Percentiles rank a stretch among this genome's conserved stretches.
phyloP scores from a whole-genome alignment of 1,140 invertebrate species.

The Brachionus manjavacas region DNA sequence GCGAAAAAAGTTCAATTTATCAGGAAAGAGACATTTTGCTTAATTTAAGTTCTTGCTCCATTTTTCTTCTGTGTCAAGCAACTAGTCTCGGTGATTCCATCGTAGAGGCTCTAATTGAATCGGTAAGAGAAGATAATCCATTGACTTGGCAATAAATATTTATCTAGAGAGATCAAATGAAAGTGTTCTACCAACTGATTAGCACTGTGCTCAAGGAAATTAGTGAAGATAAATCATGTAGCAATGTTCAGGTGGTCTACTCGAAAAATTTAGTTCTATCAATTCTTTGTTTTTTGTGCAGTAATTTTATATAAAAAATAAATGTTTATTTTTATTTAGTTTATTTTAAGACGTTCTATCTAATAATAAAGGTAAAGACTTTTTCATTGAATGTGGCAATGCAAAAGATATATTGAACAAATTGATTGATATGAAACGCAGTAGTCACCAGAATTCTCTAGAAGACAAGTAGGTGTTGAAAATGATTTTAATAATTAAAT shows the following conservation, averaged over 20 bases:
- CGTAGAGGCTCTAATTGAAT: background rate
- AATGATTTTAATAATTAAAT: no score
- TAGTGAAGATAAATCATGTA: background rate
- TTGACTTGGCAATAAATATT: background rate
- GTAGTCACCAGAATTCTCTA: background rate
- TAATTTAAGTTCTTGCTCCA: slow-evolving; percentile 16
- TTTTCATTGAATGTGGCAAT: background rate
- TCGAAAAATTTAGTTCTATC: slow-evolving; percentile 16
- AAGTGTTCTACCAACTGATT: background rate
- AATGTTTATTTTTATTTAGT: background rate
- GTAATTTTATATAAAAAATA: background rate
- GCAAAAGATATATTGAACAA: background rate
- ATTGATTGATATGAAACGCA: background rate
- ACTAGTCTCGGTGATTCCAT: background rate
- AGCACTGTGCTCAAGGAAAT: background rate
- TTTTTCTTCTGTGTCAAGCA: slow-evolving; percentile 11
- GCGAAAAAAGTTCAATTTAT: slow-evolving; percentile 3
- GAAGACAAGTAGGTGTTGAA: background rate
- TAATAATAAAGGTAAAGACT: background rate
- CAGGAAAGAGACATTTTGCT: slow-evolving; percentile 30
- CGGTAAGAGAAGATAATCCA: background rate
- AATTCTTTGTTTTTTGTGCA: slow-evolving; percentile 14
- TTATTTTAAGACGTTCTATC: background rate
- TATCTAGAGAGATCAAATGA: slow-evolving; percentile 21
- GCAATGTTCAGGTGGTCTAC: background rate